phyloP scores from a whole-genome alignment of 2,113 vertebrate species.

The Nipponia nippon region DNA sequence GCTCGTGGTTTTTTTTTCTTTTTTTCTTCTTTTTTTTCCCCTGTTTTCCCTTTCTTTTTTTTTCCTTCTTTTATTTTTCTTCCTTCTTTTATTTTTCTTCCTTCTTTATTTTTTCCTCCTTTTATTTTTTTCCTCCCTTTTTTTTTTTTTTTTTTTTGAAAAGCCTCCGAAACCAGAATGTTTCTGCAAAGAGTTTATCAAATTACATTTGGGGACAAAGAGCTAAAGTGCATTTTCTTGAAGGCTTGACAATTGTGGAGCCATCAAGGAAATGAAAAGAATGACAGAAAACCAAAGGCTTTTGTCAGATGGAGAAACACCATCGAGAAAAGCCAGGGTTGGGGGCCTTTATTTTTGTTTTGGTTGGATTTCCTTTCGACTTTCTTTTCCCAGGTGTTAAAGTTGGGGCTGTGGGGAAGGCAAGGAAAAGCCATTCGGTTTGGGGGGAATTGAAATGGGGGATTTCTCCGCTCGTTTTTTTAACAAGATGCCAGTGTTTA shows the following conservation, averaged over 20 bases:
- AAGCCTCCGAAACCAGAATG: constrained; percentile 72
- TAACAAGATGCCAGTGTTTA: constrained; percentile 43
- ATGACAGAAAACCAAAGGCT: constrained; percentile 68
- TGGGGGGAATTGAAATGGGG: not conserved
- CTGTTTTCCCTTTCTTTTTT: too few species aligned
- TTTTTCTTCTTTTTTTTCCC: not conserved
- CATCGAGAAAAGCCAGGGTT: constrained; percentile 17
- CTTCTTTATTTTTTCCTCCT: too few species aligned
- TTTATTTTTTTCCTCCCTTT: too few species aligned
- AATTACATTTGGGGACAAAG: constrained; percentile 80
- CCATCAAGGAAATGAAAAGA: constrained; percentile 76
- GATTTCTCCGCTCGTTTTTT: not conserved
- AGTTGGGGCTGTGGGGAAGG: not conserved
- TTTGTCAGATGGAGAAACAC: constrained; percentile 65
- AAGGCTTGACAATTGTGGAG: constrained; percentile 76
- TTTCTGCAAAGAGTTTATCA: constrained; percentile 77
- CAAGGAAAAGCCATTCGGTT: not conserved
- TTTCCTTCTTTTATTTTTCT: not conserved
- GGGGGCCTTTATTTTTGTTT: not conserved
- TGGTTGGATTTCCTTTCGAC: not conserved
- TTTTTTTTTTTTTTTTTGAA: constrained; percentile 9
- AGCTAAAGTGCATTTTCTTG: constrained; percentile 77
- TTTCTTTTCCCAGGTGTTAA: constrained; percentile 12
- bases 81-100: too few species aligned
- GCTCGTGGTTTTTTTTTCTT: not conserved